Conservation (phyloP, 2,113 vertebrate genomes). For the Aix galericulata region DNA sequence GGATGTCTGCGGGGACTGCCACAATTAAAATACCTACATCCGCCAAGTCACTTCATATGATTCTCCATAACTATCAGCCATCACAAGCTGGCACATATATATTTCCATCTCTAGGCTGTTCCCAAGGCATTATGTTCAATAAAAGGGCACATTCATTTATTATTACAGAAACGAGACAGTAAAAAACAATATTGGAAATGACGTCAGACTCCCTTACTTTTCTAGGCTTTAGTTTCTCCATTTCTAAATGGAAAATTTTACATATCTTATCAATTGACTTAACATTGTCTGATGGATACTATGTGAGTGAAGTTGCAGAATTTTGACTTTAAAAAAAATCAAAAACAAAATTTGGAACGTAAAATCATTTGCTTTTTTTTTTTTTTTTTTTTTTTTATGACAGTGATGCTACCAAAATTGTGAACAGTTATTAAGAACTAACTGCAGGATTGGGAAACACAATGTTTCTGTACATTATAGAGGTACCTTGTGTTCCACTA, state of each 20-base stretch:
- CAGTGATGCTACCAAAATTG: neutral
- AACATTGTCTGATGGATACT: neutral
- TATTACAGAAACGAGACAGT: neutral
- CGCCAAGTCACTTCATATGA: neutral
- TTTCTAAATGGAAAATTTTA: neutral
- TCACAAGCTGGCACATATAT: neutral
- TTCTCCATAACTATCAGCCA: neutral
- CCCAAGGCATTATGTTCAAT: neutral
- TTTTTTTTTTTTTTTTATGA: neutral
- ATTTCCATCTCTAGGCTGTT: neutral
- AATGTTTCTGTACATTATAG: neutral
- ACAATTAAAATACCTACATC: neutral
- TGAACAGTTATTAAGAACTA: neutral
- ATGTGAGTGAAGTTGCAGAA: neutral
- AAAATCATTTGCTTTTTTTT: neutral
- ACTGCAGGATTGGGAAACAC: constrained; percentile 1
- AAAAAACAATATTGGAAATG: neutral
- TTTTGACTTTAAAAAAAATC: neutral
- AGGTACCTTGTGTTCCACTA: neutral
- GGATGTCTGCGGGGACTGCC: neutral
- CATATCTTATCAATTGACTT: neutral
- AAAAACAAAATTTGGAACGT: neutral
- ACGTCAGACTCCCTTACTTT: neutral
- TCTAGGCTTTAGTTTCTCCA: neutral
- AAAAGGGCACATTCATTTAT: neutral